phyloP scores from a whole-genome alignment of 1,140 invertebrate genomes.

The Diorhabda sublineata region DNA sequence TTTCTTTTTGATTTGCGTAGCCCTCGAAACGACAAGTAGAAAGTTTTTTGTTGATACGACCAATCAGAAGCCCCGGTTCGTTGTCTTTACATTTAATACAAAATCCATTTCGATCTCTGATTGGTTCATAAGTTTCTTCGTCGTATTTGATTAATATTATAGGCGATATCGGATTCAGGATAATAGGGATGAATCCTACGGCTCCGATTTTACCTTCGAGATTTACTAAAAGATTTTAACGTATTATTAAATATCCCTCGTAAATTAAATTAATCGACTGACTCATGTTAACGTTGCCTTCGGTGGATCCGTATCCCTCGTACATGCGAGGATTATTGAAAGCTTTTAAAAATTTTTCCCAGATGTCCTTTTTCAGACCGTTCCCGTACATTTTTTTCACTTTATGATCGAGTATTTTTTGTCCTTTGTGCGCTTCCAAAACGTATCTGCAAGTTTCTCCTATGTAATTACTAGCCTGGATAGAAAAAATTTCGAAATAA shows the following conservation, averaged over 20 bases:
- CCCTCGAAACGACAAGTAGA: conserved; percentile 59
- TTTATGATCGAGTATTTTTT: conserved; percentile 67
- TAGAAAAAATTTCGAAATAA: conserved; percentile 14
- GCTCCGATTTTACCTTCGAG: conserved; percentile 82
- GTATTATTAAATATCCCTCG: background rate
- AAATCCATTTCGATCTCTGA: conserved; percentile 61
- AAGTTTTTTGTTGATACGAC: conserved; percentile 68
- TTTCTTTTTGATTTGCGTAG: conserved; percentile 73
- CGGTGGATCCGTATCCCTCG: conserved; percentile 94
- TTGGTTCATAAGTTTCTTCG: conserved; percentile 71
- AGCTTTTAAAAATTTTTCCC: conserved; percentile 80
- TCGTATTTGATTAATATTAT: conserved; percentile 77
- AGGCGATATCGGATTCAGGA: conserved; percentile 55
- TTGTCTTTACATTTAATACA: conserved; percentile 75
- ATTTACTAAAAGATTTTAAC: conserved; percentile 73
- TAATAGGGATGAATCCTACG: conserved; percentile 84
- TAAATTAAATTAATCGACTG: conserved; percentile 15
- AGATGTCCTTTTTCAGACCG: conserved; percentile 88
- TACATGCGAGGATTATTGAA: conserved; percentile 78
- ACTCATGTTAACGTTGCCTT: conserved; percentile 89
- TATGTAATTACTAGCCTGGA: conserved; percentile 87
- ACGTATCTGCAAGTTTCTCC: conserved; percentile 97
- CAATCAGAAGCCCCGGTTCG: conserved; percentile 66
- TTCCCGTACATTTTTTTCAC: conserved; percentile 91
- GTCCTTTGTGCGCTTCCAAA: conserved; percentile 66